Evolutionary conservation across 2,888 invertebrate species (phyloP).

Genomic region (Cabera pusaria): DNA sequence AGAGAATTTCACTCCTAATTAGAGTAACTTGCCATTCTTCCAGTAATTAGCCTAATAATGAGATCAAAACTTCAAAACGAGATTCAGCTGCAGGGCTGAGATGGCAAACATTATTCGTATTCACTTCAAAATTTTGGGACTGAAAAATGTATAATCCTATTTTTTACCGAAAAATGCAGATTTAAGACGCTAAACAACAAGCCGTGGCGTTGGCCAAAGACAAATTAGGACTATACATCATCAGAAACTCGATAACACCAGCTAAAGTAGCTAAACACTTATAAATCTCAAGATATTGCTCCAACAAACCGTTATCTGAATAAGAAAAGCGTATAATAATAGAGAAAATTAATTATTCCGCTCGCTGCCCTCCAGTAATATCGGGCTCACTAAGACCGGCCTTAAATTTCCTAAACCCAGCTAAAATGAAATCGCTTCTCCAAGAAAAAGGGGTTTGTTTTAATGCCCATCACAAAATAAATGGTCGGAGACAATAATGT

Average conservation of each 20-base stretch:
- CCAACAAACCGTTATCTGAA: constrained; percentile 63
- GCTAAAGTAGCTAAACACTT: constrained; percentile 12
- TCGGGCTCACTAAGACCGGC: constrained; percentile 65
- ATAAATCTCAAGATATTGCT: constrained; percentile 41
- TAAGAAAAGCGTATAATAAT: constrained; percentile 70
- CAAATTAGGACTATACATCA: too few species aligned
- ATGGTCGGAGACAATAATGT: constrained; percentile 80
- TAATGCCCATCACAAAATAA: constrained; percentile 82
- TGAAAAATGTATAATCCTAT: too few species aligned
- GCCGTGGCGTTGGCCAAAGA: too few species aligned
- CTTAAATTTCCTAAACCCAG: constrained; percentile 81
- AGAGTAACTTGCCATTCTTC: too few species aligned
- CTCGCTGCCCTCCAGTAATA: constrained; percentile 55
- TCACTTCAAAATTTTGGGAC: too few species aligned
- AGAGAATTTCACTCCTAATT: too few species aligned
- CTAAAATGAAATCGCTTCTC: constrained; percentile 78
- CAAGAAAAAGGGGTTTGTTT: constrained; percentile 82
- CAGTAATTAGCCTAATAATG: too few species aligned
- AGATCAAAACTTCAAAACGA: too few species aligned
- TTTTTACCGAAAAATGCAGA: too few species aligned
- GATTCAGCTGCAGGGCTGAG: too few species aligned
- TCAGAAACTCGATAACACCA: constrained; percentile 9
- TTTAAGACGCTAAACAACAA: too few species aligned
- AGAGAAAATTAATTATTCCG: constrained; percentile 78
- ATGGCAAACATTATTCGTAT: too few species aligned